Evolutionary conservation across 2,113 vertebrate species (phyloP), one percentile per base, ranked within the genome.

Genomic region (Ptyas mucosa): DNA sequence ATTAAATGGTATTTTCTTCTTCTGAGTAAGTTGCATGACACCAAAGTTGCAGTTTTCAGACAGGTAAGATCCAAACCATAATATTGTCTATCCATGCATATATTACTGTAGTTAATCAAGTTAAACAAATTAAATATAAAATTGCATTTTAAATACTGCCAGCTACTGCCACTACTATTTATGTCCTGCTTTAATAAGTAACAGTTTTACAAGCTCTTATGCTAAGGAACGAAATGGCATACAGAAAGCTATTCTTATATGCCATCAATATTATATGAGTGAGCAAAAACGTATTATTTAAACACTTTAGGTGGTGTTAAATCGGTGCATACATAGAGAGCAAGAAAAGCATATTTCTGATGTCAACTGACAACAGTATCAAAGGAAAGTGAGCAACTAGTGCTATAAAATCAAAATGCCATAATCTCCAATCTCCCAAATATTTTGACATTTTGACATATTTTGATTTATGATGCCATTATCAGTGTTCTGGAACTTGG

Each of bases 211-310:
- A 57, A 91, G 43, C 90, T 55, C 26, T 93, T 46, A 20, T 39
- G 89, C 87, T 24, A 89, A 95, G 89, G 3, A 20, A 43, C 51
- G 85, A 94, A 91, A 4, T 92, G 4, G 92, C 90, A 90, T 2
- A 10, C 0, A 39, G 85, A 89, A 94, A 51, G 58, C 14, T 55
- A 87, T 51, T 61, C 29, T 57, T 58, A 29, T 20, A 8, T n/a
- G 34, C 24, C 55, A 58, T 61, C 85, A 92, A 51, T 46, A 61
- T 88, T 23, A 64, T 29, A 92, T 29, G 49, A 39, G 20, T 85
- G 52, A 91, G 43, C 69, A 85, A 91, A 85, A 43, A 39, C 14
- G 2, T 85, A 85, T 91, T 43, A 91, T 81, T 85, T 51, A 87
- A 29, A 34, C 64, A 90, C 1, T 54, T 89, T 15, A 94, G 46